Evolutionary conservation across 2,797 vertebrate genomes (phyloP), one percentile per base, ranked within the genome.

Genomic region (Sciaenops ocellatus): DNA sequence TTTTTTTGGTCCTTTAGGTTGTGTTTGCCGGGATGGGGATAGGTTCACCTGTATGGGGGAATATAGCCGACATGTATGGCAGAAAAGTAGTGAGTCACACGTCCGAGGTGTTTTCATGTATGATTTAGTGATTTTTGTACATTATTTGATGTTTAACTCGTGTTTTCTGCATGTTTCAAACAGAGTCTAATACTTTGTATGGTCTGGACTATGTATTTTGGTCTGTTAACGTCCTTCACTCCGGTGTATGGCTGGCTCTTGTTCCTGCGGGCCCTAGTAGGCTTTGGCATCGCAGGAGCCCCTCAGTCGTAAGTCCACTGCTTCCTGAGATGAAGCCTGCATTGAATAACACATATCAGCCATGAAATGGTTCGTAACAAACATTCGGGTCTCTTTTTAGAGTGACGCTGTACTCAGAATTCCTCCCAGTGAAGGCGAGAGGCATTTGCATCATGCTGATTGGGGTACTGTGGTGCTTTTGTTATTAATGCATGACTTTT

Each of bases 401-500:
- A 79, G 96, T 98, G 78, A 98, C 97, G 0, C 85, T 98, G 22
- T 98, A 98, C 34, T 96, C 97, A 0, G 98, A 99, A 82, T 98
- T 98, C 87, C 97, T 98, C 8, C 97, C 98, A 3, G 94, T 90
- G 89, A 98, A 97, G 90, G 79, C 96, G 16, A 96, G 98, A 93
- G 97, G 96, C 64, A 94, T 94, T 69, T 96, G 93, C 78, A 95
- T 98, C 82, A 94, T 97, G 82, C 85, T 98, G 73, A 96, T 97
- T 51, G 93, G 93, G 97, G 98, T 99, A 92, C 51, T 73, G 30
- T 20, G 9, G 5, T 20, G 2, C 41, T 69, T 79, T 77, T 69
- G 3, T 30, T 50, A 22, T 59, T 15, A 59, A 50, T 52, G 0
- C n/a, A 34, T 57, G 1, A 28, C 7, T 69, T 80, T 73, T 6